Percentiles rank a stretch among this genome's conserved stretches.
Evolutionary conservation across 1,140 invertebrate genomes (phyloP).

Genomic region (Drosophila dunni): DNA sequence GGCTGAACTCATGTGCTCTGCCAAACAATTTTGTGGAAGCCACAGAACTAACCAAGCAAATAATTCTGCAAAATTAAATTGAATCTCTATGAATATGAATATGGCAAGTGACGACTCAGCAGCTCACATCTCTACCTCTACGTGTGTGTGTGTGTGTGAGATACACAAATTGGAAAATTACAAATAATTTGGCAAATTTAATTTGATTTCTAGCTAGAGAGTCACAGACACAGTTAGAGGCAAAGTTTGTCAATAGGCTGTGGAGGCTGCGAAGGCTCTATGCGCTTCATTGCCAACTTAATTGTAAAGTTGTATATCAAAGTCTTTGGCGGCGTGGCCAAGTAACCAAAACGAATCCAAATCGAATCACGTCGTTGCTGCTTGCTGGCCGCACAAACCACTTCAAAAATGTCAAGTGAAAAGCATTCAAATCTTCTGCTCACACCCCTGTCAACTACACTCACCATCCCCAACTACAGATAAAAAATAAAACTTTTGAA

Average conservation of each 20-base stretch:
- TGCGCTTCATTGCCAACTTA: conserved; percentile 72
- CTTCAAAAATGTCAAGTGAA: conserved; percentile 76
- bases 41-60: conserved; percentile 81
- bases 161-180: conserved; percentile 48
- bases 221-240: neutral
- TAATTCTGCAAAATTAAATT: conserved; percentile 79
- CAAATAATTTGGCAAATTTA: conserved; percentile 75
- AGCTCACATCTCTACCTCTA: neutral
- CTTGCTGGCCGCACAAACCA: conserved; percentile 39
- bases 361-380: conserved; percentile 66
- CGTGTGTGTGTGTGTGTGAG: no score
- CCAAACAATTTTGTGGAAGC: conserved; percentile 76
- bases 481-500: conserved; percentile 55
- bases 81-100: conserved; percentile 70
- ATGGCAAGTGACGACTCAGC: conserved; percentile 25
- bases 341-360: conserved; percentile 66
- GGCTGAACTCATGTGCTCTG: conserved; percentile 24
- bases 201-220: conserved; percentile 59
- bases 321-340: conserved; percentile 19
- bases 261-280: conserved; percentile 33
- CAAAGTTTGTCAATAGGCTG: conserved; percentile 19
- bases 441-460: conserved; percentile 13
- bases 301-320: conserved; percentile 69
- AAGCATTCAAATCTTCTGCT: conserved; percentile 70
- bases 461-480: neutral